phyloP scores from a whole-genome alignment of 2,113 vertebrate genomes.

The Rhinopomastus cyanomelas region DNA sequence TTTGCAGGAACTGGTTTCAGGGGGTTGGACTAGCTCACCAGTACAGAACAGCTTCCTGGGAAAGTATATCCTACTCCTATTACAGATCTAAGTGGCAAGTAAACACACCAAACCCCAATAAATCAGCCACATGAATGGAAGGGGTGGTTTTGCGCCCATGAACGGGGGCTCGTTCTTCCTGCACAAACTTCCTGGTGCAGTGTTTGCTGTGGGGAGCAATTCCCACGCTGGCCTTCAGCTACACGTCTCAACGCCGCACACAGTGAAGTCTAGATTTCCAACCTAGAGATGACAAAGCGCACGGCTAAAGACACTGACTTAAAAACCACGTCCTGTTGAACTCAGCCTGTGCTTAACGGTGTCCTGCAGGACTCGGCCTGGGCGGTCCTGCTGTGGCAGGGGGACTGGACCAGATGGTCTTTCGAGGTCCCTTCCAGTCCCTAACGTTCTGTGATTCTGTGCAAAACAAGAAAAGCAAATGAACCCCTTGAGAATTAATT shows the following conservation, averaged over 20 bases:
- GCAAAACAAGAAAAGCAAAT: not conserved
- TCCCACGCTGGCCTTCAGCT: not conserved
- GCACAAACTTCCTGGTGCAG: not conserved
- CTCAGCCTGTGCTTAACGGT: not conserved
- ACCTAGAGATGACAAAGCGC: not conserved
- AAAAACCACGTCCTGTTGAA: not conserved
- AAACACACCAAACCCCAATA: constrained; percentile 30
- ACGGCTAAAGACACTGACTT: not conserved
- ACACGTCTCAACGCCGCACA: not conserved
- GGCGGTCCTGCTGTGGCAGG: too few relatives aligned
- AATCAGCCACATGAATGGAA: constrained; percentile 14
- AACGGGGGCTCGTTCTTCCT: not conserved
- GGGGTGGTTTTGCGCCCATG: not conserved
- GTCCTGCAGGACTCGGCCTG: not conserved
- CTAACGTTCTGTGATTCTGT: too few relatives aligned
- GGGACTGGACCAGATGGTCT: too few relatives aligned
- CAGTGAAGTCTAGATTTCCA: not conserved
- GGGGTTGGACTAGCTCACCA: not conserved
- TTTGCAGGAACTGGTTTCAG: constrained; percentile 28
- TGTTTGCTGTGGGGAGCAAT: not conserved
- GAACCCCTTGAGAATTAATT: not conserved
- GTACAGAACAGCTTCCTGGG: constrained; percentile 2
- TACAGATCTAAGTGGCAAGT: constrained; percentile 20
- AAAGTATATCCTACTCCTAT: constrained; percentile 36
- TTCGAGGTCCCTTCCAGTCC: too few relatives aligned